Percentiles rank a stretch among this genome's conserved stretches.
phyloP scores from a whole-genome alignment of 2,797 vertebrate species.

The Betta splendens region DNA sequence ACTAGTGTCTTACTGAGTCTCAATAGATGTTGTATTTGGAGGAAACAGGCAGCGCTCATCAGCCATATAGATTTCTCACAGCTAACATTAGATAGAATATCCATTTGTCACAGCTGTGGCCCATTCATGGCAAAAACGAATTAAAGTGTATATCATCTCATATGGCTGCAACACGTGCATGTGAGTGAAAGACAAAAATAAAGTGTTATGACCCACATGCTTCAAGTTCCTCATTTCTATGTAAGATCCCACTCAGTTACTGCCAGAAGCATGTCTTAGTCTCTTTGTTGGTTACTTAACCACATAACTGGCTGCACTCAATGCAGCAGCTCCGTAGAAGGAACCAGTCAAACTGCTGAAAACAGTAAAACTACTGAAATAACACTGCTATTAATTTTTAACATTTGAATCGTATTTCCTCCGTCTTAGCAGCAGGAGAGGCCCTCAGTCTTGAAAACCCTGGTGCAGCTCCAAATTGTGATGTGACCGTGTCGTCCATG shows the following conservation, averaged over 20 bases:
- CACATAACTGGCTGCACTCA: background rate
- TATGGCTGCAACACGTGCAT: background rate
- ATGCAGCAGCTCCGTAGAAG: background rate
- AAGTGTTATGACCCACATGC: background rate
- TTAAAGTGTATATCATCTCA: background rate
- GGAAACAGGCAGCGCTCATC: background rate
- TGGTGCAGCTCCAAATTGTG: conserved; percentile 6
- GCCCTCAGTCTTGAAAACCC: background rate
- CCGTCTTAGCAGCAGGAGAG: conserved; percentile 3
- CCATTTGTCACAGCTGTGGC: background rate
- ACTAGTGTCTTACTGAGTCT: background rate
- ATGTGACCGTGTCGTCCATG: conserved; percentile 10
- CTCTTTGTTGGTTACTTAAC: background rate
- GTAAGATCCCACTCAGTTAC: background rate
- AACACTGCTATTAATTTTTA: conserved; percentile 5
- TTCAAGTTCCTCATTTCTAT: background rate
- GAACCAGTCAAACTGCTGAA: background rate
- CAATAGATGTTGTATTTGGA: background rate
- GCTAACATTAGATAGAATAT: background rate
- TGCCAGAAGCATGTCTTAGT: background rate
- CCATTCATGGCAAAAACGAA: background rate
- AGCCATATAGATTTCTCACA: background rate
- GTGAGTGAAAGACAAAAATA: too few species aligned
- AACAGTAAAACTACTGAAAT: conserved; percentile 5
- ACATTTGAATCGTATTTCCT: background rate